phyloP scores from a whole-genome alignment of 1,140 invertebrate species.

The Drosophila willistoni region DNA sequence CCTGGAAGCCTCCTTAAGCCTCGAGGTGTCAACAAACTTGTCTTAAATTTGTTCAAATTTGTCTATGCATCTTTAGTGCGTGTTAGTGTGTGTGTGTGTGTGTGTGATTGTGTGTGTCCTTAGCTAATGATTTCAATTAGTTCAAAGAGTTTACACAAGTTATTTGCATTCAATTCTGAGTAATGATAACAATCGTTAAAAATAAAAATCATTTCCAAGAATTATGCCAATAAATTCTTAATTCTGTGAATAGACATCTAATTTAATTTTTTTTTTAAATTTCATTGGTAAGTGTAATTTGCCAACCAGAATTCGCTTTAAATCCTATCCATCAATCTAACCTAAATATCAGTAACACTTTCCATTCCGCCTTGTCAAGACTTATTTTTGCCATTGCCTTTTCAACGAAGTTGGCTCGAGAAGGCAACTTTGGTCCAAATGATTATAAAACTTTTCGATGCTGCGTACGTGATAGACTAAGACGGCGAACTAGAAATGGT shows the following conservation, averaged over 20 bases:
- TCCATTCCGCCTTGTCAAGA: slow-evolving; percentile 19
- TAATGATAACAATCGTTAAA: neutral
- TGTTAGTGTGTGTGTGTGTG: too few relatives aligned
- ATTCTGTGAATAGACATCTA: too few relatives aligned
- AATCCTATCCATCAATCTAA: slow-evolving; percentile 24
- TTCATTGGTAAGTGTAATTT: neutral
- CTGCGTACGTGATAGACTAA: slow-evolving; percentile 27
- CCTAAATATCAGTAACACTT: slow-evolving; percentile 22
- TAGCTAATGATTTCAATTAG: slow-evolving; percentile 70
- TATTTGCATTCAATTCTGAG: neutral
- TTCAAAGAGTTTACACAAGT: slow-evolving; percentile 39
- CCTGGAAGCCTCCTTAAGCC: slow-evolving; percentile 15
- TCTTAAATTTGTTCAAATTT: slow-evolving; percentile 64
- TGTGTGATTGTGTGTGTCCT: slow-evolving; percentile 35
- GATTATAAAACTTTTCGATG: slow-evolving; percentile 40
- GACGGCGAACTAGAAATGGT: neutral
- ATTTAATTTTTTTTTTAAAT: neutral
- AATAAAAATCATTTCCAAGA: too few relatives aligned
- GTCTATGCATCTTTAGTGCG: slow-evolving; percentile 60
- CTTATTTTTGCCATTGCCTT: slow-evolving; percentile 22
- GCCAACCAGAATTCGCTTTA: neutral
- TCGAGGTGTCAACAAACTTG: slow-evolving; percentile 62
- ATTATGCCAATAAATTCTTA: too few relatives aligned
- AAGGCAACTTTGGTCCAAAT: slow-evolving; percentile 26
- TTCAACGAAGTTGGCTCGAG: slow-evolving; percentile 23